A percentile compares a stretch with the other conserved stretches of the same genome.
These are phyloP conservation scores for Leptinotarsa rubiginosa DNA, from an alignment of 2,888 invertebrate genomes.

Conservation along the genomic window DNA sequence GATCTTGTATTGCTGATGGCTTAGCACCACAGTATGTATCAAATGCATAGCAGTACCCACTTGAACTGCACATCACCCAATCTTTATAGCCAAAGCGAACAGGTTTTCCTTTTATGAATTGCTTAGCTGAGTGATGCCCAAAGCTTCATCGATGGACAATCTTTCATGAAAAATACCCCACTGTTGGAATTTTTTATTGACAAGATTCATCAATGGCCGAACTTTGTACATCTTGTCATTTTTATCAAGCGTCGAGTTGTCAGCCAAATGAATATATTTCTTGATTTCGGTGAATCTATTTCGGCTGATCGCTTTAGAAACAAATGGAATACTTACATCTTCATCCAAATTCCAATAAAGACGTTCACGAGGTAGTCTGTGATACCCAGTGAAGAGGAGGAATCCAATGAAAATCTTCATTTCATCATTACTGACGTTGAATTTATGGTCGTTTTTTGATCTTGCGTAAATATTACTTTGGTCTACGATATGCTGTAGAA, in stretches of 20 bases:
- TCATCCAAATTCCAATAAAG: conserved; percentile 19
- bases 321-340: conserved; percentile 15
- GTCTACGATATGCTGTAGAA: not conserved
- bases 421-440: not conserved
- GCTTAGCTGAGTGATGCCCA: too few species aligned
- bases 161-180: not conserved
- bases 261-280: conserved; percentile 21
- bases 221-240: too few species aligned
- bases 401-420: conserved; percentile 5
- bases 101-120: too few species aligned
- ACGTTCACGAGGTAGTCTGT: conserved; percentile 20
- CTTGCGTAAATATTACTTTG: conserved; percentile 7
- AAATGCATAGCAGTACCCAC: not conserved
- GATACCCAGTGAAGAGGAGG: conserved; percentile 20
- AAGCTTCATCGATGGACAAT: not conserved
- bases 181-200: too few species aligned
- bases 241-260: too few species aligned
- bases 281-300: conserved; percentile 19
- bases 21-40: conserved; percentile 22
- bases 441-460: not conserved
- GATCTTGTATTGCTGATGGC: not conserved
- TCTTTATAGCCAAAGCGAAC: too few species aligned
- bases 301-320: conserved; percentile 5
- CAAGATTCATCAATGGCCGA: too few species aligned
- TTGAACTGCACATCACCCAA: too few species aligned